These are phyloP conservation scores for Terrapene triunguis DNA, from an alignment of 2,113 vertebrate genomes.

Conservation along the genomic window DNA sequence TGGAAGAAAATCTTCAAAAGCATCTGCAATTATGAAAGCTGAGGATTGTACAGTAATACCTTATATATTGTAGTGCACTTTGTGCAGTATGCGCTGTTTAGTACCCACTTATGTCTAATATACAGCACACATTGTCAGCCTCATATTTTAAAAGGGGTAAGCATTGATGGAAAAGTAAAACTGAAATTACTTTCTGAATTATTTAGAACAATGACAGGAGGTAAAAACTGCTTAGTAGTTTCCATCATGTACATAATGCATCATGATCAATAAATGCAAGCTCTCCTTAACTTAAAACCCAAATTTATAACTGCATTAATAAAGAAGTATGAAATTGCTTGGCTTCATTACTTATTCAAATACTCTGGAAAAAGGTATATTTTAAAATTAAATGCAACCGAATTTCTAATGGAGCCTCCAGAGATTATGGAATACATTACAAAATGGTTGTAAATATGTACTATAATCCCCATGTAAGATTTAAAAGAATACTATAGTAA, in stretches of 20 bases:
- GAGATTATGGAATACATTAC: not conserved
- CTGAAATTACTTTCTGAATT: conserved; percentile 64
- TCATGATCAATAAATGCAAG: conserved; percentile 68
- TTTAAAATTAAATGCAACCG: conserved; percentile 38
- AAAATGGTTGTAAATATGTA: not conserved
- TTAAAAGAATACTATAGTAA: not conserved
- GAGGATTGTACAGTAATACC: not conserved
- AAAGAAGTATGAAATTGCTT: conserved; percentile 49
- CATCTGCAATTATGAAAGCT: not conserved
- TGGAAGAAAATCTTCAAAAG: not conserved
- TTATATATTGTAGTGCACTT: conserved; percentile 1
- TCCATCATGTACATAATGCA: conserved; percentile 41
- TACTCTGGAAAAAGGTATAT: conserved; percentile 36
- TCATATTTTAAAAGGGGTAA: not conserved
- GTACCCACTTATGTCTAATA: not conserved
- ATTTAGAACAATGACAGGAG: conserved; percentile 69
- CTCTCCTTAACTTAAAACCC: conserved; percentile 5
- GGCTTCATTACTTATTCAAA: conserved; percentile 69
- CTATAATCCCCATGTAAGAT: not conserved
- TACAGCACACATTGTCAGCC: conserved; percentile 1
- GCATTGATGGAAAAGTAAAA: conserved; percentile 4
- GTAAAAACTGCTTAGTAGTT: conserved; percentile 64
- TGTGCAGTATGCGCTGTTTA: not conserved
- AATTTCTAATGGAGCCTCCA: conserved; percentile 45
- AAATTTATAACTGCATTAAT: conserved; percentile 69